These are phyloP conservation scores for Piscicola geometra DNA, from an alignment of 2,888 invertebrate species.

Conservation along the genomic window DNA sequence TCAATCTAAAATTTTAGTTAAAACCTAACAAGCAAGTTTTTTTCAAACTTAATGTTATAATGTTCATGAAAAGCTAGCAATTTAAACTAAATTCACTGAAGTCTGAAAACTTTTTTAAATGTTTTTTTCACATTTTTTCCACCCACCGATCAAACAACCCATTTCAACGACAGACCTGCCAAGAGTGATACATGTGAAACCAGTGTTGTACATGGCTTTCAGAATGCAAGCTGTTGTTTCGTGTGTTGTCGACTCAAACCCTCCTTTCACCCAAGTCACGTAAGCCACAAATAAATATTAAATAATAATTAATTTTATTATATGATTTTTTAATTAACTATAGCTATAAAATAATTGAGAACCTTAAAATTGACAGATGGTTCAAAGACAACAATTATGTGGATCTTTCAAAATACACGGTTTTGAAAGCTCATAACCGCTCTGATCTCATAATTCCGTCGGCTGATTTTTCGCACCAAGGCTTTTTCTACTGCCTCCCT, in stretches of 20 bases:
- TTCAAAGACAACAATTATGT: constrained; percentile 80
- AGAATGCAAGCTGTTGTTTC: constrained; percentile 78
- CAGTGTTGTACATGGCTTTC: constrained; percentile 87
- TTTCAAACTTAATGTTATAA: no score
- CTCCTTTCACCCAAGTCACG: constrained; percentile 87
- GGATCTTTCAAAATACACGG: constrained; percentile 26
- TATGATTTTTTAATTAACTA: not conserved
- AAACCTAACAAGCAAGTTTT: no score
- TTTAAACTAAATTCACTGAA: no score
- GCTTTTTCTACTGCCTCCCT: constrained; percentile 88
- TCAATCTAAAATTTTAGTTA: no score
- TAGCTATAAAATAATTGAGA: not conserved
- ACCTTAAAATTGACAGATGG: constrained; percentile 62
- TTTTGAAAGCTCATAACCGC: constrained; percentile 39
- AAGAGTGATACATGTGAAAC: constrained; percentile 89
- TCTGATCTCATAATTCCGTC: constrained; percentile 43
- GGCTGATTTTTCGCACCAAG: constrained; percentile 85
- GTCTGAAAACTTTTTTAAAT: no score
- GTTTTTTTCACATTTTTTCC: no score
- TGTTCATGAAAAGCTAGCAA: no score
- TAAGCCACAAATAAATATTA: no score
- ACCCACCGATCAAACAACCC: no score
- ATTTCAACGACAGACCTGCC: constrained; percentile 73
- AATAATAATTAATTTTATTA: no score
- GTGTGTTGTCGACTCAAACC: constrained; percentile 93